Evolutionary conservation across 2,888 invertebrate species (phyloP).

Genomic region (Epinotia nisella): DNA sequence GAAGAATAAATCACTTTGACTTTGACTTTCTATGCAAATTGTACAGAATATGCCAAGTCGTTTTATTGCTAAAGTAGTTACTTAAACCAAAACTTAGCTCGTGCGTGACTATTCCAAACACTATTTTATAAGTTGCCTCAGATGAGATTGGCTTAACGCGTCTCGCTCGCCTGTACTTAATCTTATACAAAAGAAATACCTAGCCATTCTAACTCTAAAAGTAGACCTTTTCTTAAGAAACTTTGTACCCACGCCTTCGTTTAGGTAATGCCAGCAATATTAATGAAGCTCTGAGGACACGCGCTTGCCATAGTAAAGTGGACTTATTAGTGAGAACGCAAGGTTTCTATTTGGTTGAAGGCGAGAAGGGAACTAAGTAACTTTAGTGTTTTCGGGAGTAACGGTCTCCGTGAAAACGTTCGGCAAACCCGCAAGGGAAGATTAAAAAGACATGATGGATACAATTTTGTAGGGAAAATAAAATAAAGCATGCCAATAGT

Average conservation of each 20-base stretch:
- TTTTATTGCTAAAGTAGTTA: too few species aligned
- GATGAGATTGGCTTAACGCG: background rate
- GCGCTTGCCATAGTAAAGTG: conserved; percentile 12
- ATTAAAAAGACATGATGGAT: conserved; percentile 28
- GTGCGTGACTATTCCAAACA: background rate
- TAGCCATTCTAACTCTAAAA: conserved; percentile 20
- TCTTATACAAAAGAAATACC: conserved; percentile 8
- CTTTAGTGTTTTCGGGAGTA: conserved; percentile 19
- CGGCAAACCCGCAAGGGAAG: conserved; percentile 13
- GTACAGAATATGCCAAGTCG: too few species aligned
- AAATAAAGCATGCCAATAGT: background rate
- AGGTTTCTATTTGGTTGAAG: background rate
- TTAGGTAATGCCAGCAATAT: conserved; percentile 30
- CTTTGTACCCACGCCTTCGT: conserved; percentile 16
- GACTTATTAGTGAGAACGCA: background rate
- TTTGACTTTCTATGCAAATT: too few species aligned
- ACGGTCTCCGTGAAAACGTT: conserved; percentile 17
- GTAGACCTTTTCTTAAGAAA: conserved; percentile 23
- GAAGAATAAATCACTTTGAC: too few species aligned
- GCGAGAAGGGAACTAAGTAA: background rate
- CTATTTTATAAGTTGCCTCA: background rate
- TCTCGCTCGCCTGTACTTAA: background rate
- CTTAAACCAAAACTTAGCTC: background rate
- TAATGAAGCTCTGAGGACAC: conserved; percentile 26
- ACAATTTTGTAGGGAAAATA: conserved; percentile 11